phyloP scores from a whole-genome alignment of 2,797 vertebrate genomes.

The Prunella strophiata region DNA sequence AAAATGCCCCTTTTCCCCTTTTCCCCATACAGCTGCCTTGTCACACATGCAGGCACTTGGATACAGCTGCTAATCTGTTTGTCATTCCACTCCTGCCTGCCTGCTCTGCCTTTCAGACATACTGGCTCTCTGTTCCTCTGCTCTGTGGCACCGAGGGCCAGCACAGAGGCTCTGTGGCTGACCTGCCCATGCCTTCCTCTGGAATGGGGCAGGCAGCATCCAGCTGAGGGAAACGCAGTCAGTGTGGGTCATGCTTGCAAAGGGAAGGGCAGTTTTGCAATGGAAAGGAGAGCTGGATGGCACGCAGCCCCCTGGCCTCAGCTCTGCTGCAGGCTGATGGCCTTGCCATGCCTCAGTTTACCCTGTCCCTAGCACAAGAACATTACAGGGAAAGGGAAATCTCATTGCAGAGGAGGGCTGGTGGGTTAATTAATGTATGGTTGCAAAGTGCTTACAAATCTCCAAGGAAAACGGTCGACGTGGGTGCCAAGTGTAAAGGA shows the following conservation, averaged over 20 bases:
- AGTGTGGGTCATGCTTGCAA: background rate
- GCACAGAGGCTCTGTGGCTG: background rate
- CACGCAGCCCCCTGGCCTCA: accelerated
- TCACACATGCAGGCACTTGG: background rate
- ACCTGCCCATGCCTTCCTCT: background rate
- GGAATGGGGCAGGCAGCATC: background rate
- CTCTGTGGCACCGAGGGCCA: accelerated
- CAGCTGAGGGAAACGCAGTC: accelerated
- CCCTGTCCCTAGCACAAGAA: background rate
- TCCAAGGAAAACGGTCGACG: background rate
- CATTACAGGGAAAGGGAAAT: background rate
- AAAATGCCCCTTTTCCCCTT: background rate
- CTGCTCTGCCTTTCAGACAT: background rate
- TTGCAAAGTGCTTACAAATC: background rate
- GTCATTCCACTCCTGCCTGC: background rate
- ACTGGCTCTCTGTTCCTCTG: background rate
- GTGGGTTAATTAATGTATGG: background rate
- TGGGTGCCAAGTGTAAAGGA: slow-evolving; percentile 28
- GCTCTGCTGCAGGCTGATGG: background rate
- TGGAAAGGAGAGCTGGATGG: background rate
- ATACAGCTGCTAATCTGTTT: slow-evolving; percentile 12
- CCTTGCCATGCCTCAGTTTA: background rate
- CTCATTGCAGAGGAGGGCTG: background rate
- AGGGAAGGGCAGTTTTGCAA: background rate
- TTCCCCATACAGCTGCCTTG: background rate